A percentile compares a stretch with the other conserved stretches of the same genome.
Evolutionary conservation across 2,888 invertebrate genomes (phyloP).

Genomic region (Microctonus brassicae): DNA sequence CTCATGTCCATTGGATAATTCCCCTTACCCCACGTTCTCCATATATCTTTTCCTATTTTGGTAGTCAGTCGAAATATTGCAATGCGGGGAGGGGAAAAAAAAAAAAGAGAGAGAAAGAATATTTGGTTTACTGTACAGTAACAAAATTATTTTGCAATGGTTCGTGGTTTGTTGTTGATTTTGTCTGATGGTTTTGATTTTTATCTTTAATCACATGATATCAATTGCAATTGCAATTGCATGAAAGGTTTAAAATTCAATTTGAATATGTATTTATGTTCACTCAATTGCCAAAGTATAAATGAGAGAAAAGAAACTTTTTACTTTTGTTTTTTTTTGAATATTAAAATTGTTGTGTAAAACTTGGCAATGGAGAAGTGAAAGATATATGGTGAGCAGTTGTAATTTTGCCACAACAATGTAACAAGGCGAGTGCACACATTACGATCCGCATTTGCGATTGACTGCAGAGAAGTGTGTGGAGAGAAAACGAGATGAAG

Average conservation of each 20-base stretch:
- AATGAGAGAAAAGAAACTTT: background rate
- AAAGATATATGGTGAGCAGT: background rate
- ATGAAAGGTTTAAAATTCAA: background rate
- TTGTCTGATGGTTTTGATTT: constrained; percentile 7
- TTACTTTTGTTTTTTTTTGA: no score
- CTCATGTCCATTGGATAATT: constrained; percentile 44
- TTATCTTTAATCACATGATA: background rate
- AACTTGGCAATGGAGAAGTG: background rate
- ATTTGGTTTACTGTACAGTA: background rate
- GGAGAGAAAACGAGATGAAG: background rate
- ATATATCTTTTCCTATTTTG: background rate
- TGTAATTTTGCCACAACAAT: background rate
- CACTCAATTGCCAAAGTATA: background rate
- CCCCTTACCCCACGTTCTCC: constrained; percentile 50
- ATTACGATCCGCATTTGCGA: background rate
- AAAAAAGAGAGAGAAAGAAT: constrained; percentile 34
- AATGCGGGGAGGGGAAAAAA: no score
- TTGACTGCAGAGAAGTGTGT: background rate
- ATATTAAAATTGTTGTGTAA: background rate
- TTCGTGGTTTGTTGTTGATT: constrained; percentile 29
- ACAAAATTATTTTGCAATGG: background rate
- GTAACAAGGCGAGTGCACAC: background rate
- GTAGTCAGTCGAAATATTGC: constrained; percentile 60
- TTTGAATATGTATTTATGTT: background rate
- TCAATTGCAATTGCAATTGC: background rate